Evolutionary conservation across 2,113 vertebrate genomes (phyloP).

Genomic region (Diphyllodes magnificus): DNA sequence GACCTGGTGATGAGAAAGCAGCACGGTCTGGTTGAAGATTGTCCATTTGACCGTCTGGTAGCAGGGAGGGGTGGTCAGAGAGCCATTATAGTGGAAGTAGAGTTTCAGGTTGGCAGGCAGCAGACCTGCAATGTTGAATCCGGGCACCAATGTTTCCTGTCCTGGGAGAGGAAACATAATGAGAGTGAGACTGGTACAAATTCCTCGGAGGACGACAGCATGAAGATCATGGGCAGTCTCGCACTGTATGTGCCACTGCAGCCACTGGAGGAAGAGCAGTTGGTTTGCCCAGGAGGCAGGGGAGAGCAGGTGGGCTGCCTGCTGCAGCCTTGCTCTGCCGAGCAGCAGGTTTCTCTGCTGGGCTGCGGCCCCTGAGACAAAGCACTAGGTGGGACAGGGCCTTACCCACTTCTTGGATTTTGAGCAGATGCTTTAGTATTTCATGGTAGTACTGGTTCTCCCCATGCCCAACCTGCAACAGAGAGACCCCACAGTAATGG

Average conservation of each 20-base stretch:
- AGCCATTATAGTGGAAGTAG: constrained; percentile 83
- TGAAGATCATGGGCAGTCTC: background rate
- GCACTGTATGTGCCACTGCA: background rate
- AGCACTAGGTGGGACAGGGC: background rate
- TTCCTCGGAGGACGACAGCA: background rate
- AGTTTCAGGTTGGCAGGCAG: constrained; percentile 74
- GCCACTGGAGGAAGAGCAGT: background rate
- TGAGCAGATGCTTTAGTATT: constrained; percentile 55
- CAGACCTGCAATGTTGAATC: constrained; percentile 78
- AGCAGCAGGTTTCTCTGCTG: background rate
- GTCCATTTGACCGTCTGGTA: constrained; percentile 84
- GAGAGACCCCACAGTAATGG: background rate
- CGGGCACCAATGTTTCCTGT: constrained; percentile 64
- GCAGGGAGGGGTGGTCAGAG: constrained; percentile 85
- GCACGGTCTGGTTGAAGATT: constrained; percentile 81
- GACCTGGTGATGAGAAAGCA: constrained; percentile 64
- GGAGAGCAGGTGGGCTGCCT: accelerated
- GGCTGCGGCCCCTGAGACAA: background rate
- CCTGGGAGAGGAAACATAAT: constrained; percentile 44
- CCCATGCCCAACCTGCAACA: constrained; percentile 68
- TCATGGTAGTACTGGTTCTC: constrained; percentile 69
- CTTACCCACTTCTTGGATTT: constrained; percentile 68
- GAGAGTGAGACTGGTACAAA: background rate
- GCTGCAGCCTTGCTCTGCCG: background rate
- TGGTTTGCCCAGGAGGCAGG: background rate